phyloP scores from a whole-genome alignment of 2,797 vertebrate species.

The Sebastes hopkinsi region DNA sequence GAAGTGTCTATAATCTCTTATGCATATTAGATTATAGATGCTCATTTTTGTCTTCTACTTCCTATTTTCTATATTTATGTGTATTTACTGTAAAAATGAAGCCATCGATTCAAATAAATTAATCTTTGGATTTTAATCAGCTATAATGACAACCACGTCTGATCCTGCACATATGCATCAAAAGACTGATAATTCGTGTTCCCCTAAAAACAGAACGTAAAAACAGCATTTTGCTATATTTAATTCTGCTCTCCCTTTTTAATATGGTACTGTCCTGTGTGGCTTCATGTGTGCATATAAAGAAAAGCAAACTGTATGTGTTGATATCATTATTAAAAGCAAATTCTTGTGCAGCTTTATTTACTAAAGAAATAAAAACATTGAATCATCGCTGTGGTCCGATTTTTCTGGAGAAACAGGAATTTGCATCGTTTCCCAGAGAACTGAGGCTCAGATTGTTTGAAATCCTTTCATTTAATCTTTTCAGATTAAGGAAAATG shows the following conservation, averaged over 20 bases:
- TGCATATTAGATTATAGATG: background rate
- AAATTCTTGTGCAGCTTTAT: slow-evolving; percentile 14
- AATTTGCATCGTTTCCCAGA: background rate
- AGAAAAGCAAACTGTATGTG: background rate
- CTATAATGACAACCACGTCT: background rate
- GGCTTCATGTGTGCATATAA: slow-evolving; percentile 19
- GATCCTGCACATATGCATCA: background rate
- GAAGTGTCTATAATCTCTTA: background rate
- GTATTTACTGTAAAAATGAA: background rate
- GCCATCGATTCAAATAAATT: background rate
- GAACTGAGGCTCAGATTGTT: background rate
- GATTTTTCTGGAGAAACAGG: background rate
- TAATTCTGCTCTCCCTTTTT: background rate
- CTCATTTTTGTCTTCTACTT: background rate
- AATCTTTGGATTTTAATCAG: background rate
- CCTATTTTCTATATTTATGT: background rate
- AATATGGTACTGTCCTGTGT: slow-evolving; percentile 23
- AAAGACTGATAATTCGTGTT: background rate
- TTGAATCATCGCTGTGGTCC: background rate
- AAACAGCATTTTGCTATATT: background rate
- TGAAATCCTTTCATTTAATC: background rate
- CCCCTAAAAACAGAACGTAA: background rate
- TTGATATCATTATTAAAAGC: background rate
- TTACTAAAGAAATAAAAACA: slow-evolving; percentile 38
- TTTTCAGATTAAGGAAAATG: background rate